phyloP scores from a whole-genome alignment of 2,113 vertebrate species.

The Alouatta palliata region DNA sequence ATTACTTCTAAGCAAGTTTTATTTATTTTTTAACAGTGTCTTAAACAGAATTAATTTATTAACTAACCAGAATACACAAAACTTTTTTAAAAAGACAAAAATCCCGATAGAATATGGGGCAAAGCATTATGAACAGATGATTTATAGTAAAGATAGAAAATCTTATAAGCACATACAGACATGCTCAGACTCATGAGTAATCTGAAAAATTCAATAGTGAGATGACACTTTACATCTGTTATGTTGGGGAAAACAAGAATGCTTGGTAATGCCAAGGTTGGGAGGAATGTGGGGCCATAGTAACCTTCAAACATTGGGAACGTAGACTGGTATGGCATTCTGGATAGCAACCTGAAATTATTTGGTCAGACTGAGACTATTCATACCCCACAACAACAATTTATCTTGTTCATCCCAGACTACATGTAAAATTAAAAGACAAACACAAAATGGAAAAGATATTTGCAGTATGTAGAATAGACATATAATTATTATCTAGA shows the following conservation, averaged over 20 bases:
- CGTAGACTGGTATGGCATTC: not conserved
- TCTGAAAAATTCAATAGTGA: not conserved
- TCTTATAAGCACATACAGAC: not conserved
- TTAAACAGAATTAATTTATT: not conserved
- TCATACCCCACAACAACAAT: not conserved
- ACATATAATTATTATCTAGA: not conserved
- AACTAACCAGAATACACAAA: not conserved
- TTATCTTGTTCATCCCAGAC: not conserved
- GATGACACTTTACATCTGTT: not conserved
- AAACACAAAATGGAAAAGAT: not conserved
- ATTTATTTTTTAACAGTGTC: not conserved
- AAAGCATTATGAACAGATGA: not conserved
- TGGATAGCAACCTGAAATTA: not conserved
- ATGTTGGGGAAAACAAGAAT: not conserved
- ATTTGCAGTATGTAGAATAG: not conserved
- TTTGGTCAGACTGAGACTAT: not conserved
- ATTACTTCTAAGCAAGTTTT: not conserved
- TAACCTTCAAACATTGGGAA: not conserved
- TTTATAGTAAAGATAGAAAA: not conserved
- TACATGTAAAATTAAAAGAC: not conserved
- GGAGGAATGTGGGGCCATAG: not conserved
- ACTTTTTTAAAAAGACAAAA: not conserved
- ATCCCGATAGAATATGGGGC: not conserved
- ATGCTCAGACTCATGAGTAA: not conserved
- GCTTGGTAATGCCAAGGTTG: not conserved